Percentiles rank a stretch among this genome's conserved stretches.
Evolutionary conservation across 2,888 invertebrate genomes (phyloP).

Genomic region (Lomographa bimaculata): DNA sequence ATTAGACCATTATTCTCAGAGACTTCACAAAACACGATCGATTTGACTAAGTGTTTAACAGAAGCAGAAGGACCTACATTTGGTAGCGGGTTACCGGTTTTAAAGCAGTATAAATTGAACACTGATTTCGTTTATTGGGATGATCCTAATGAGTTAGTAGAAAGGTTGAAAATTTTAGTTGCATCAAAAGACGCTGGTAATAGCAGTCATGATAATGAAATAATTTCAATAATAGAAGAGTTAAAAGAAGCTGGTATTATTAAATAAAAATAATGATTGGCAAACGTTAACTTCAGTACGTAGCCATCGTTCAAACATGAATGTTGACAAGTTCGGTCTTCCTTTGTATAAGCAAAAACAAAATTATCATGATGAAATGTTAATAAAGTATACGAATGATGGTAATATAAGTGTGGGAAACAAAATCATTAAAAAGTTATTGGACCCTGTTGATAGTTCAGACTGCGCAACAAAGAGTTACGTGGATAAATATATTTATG

Average conservation of each 20-base stretch:
- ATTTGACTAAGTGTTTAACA: background rate
- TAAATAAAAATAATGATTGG: conserved; percentile 1
- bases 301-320: background rate
- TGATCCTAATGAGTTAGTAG: conserved; percentile 34
- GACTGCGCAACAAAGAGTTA: background rate
- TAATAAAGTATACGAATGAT: background rate
- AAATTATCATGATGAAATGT: background rate
- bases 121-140: conserved; percentile 36
- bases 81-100: background rate
- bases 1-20: conserved; percentile 1
- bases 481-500: background rate
- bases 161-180: conserved; percentile 29
- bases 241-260: conserved; percentile 5
- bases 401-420: background rate
- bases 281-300: background rate
- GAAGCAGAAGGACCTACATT: background rate
- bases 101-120: background rate
- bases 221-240: conserved; percentile 1
- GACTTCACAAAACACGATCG: background rate
- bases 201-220: conserved; percentile 25
- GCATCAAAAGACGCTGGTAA: conserved; percentile 34
- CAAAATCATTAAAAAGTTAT: background rate
- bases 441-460: background rate
- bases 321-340: conserved; percentile 3
- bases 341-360: too few species aligned